Conservation (phyloP, 2,888 invertebrate genomes). For the Hyalella azteca region DNA sequence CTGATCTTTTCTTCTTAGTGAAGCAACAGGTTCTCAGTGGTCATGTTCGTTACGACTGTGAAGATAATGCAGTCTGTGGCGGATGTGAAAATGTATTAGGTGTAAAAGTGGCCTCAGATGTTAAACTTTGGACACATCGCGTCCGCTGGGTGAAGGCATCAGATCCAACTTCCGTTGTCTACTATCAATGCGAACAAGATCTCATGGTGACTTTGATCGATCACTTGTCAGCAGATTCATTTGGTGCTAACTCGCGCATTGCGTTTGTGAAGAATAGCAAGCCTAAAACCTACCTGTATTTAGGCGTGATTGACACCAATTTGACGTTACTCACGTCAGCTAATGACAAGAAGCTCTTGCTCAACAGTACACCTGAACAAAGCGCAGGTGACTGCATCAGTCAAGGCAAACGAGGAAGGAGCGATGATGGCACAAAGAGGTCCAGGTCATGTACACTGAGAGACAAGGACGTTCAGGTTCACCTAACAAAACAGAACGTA, state of each 20-base stretch:
- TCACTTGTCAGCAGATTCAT: constrained; percentile 1
- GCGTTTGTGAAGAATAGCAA: constrained; percentile 2
- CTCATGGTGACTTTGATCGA: constrained; percentile 4
- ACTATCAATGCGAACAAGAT: background rate
- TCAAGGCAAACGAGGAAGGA: background rate
- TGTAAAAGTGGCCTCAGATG: background rate
- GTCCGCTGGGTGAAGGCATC: background rate
- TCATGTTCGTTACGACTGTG: background rate
- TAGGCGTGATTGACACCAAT: background rate
- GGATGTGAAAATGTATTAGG: constrained; percentile 28
- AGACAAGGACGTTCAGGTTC: background rate
- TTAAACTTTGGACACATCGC: constrained; percentile 10
- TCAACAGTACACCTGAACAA: background rate
- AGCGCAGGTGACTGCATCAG: background rate
- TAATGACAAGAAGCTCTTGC: background rate
- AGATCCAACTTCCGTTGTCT: background rate
- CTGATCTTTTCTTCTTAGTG: constrained; percentile 10
- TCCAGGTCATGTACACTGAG: background rate
- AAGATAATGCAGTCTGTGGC: background rate
- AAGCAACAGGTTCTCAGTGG: constrained; percentile 1
- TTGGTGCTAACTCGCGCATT: background rate
- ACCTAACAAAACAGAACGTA: background rate
- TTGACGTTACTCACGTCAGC: background rate
- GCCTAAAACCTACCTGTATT: background rate
- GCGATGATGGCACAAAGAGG: background rate